phyloP scores from a whole-genome alignment of 1,140 invertebrate genomes.

The Heliconius melpomene region DNA sequence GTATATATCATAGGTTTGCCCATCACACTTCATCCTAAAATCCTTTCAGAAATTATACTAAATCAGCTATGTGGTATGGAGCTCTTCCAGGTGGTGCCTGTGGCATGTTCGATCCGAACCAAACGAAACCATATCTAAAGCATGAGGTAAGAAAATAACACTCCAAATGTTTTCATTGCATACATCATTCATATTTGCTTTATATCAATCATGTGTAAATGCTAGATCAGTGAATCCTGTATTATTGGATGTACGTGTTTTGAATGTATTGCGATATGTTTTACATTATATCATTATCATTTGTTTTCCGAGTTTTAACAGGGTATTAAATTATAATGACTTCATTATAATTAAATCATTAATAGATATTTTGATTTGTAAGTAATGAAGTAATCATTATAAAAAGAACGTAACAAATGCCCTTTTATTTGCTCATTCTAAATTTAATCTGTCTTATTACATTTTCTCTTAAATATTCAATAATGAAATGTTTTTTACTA shows the following conservation, averaged over 20 bases:
- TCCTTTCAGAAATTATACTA: conserved; percentile 51
- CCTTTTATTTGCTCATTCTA: conserved; percentile 3
- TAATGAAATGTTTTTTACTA: conserved; percentile 5
- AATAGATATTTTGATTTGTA: background rate
- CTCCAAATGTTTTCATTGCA: background rate
- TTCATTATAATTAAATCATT: background rate
- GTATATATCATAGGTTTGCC: background rate
- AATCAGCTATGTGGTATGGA: conserved; percentile 66
- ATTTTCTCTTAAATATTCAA: background rate
- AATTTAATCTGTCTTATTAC: background rate
- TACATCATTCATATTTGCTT: conserved; percentile 6
- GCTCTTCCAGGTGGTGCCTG: conserved; percentile 63
- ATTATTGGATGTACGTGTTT: no score
- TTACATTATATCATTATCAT: background rate
- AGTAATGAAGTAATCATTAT: background rate
- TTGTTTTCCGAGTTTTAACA: background rate
- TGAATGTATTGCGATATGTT: background rate
- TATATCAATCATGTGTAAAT: background rate
- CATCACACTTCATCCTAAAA: conserved; percentile 18
- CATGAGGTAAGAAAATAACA: conserved; percentile 62
- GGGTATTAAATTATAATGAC: background rate
- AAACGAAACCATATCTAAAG: conserved; percentile 57
- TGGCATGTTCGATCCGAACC: conserved; percentile 63
- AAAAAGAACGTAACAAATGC: background rate
- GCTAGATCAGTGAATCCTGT: background rate